Base-by-base conservation (phyloP, 23 tunicate species). In the Ciona savignyi region DNA sequence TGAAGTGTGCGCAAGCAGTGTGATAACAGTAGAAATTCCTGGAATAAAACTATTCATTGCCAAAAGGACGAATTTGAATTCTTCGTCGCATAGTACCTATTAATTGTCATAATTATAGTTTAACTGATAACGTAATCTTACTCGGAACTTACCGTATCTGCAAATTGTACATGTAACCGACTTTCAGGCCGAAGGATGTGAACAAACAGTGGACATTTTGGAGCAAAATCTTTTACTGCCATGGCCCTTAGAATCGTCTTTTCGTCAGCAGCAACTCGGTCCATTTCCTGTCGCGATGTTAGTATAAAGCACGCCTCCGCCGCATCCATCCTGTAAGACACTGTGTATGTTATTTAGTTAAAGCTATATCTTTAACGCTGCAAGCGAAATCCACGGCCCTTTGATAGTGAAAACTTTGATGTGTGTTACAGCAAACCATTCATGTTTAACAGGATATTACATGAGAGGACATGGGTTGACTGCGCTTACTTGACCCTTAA, bases 11-110 rank as follows among this genome's bases (percentile, higher is more conserved):
- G 95, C 95, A 2, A 95, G 85, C 66, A 95, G 67, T 1, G 99
- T 95, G 1, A 95, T 77, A 33, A 95, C 66, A 19, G 99, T 89
- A 26, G 96, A 89, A 63, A 95, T 75, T 3, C 97, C 99, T 0
- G 99, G 99, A 33, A 95, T 89, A 66, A 93, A 92, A 62, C 99
- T 85, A 65, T 95, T 95, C 96, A 95, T 83, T 1, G 93, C 99
- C 63, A 95, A 72, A 65, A 95, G 68, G 9, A 98, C 95, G 61
- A 80, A 85, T 61, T 95, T 95, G 64, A 89, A 71, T 89, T 95
- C 99, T 27, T 88, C 99, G 66, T 95, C 99, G 34, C 99, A 95
- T 9, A 95, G 75, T 2, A 92, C 92, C 97, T 91, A 27, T 35
- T 1, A 69, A 22, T 56, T n/a, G n/a, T n/a, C n/a, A n/a, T n/a